Base-by-base conservation (phyloP, 2,113 vertebrate species). In the Pachypanchax playfairii region DNA sequence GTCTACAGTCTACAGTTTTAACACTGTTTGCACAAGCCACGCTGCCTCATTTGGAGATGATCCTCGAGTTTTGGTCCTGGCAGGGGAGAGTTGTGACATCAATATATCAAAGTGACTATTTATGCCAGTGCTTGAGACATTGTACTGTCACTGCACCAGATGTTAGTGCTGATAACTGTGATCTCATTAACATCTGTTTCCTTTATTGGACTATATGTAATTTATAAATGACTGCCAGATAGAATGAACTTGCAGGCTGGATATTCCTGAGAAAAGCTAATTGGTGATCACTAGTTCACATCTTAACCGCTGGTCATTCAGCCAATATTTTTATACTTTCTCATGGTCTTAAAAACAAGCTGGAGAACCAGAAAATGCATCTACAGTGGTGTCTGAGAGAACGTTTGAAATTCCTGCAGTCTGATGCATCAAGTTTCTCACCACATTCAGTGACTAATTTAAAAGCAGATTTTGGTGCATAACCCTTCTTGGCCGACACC, bases 401-500 rank as follows among this genome's bases (percentile, higher is more conserved):
- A 4, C 13, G 12, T 9, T 55, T 41, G 4, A 6, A 18, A 26
- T 26, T 25, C 35, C 22, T 39, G 21, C 8, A 9, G 7, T 49
- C 3, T 49, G 17, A 28, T 20, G 10, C 4, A 9, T 7, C 6
- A 33, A 42, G 10, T 22, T 4, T 8, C n/a, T 41, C 8, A 52
- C 66, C 20, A 18, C 29, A 46, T 35, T 21, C 8, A 59, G 38
- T 41, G 33, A 58, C 52, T 8, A 36, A 54, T 63, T 9, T 64
- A 20, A 39, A 49, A 62, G 43, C 38, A 54, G 54, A 50, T 21
- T 44, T 20, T 54, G 2, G 17, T 36, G 41, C 9, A 9, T n/a
- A 0, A 62, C n/a, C 20, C 43, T 53, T 21, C 67, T 73, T 1
- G 3, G 14, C 25, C 61, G 61, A 68, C 56, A 22, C 31, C 50